phyloP scores from a whole-genome alignment of 1,140 invertebrate species.

The Whitmania pigra region DNA sequence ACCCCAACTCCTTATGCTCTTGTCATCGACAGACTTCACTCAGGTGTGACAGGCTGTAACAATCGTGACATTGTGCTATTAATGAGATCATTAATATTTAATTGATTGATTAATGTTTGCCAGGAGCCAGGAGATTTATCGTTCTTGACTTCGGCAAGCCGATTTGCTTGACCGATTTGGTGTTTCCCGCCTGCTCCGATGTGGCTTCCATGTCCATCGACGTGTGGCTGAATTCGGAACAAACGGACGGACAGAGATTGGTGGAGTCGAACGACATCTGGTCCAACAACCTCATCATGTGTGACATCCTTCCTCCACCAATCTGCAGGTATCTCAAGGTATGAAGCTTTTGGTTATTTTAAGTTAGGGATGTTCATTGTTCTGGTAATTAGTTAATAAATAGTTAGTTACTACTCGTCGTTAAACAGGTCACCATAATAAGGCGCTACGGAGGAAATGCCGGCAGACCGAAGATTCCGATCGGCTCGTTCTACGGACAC shows the following conservation, averaged over 20 bases:
- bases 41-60: constrained; percentile 40
- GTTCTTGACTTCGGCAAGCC: constrained; percentile 77
- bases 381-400: not conserved
- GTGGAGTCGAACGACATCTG: constrained; percentile 73
- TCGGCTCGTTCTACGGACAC: constrained; percentile 83
- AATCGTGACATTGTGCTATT: too few relatives aligned
- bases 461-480: constrained; percentile 70
- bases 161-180: constrained; percentile 69
- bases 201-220: constrained; percentile 75
- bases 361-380: not conserved
- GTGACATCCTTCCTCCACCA: constrained; percentile 73
- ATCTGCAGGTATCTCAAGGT: constrained; percentile 78
- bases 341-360: too few relatives aligned
- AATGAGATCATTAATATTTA: not conserved
- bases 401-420: too few relatives aligned
- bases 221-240: constrained; percentile 67
- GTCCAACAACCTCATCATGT: constrained; percentile 64
- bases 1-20: constrained; percentile 64
- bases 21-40: constrained; percentile 83
- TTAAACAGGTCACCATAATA: constrained; percentile 51
- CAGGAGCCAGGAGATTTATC: constrained; percentile 62
- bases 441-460: constrained; percentile 78
- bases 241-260: constrained; percentile 66
- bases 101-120: not conserved
- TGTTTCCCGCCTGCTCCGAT: constrained; percentile 72